A percentile compares a stretch with the other conserved stretches of the same genome.
Conservation (phyloP, 2,888 invertebrate species). For the Scotopteryx bipunctaria region DNA sequence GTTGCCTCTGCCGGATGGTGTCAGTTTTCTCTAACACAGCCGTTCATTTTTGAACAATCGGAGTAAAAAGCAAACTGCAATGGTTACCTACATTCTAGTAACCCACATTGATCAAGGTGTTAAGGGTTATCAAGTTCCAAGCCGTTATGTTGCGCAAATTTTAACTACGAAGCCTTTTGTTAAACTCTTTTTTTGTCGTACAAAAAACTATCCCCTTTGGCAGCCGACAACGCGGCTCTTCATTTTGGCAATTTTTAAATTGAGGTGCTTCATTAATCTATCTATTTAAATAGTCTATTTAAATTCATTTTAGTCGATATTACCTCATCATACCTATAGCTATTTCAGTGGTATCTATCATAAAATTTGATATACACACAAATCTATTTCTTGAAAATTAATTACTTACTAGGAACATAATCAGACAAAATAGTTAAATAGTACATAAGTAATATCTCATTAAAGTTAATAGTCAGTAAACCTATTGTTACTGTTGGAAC, state of each 20-base stretch:
- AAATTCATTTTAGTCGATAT: too few species aligned
- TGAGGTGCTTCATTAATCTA: too few species aligned
- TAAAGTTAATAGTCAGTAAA: conserved; percentile 42
- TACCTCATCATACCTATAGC: too few species aligned
- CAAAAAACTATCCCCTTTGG: conserved; percentile 59
- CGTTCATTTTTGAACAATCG: conserved; percentile 68
- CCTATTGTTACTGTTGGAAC: conserved; percentile 46
- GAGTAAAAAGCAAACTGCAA: conserved; percentile 63
- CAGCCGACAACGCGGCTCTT: conserved; percentile 42
- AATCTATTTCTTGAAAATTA: too few species aligned
- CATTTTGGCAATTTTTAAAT: conserved; percentile 35
- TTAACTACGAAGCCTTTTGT: conserved; percentile 62
- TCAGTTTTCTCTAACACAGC: conserved; percentile 62
- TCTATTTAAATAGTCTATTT: too few species aligned
- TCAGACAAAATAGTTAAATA: too few species aligned
- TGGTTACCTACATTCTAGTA: conserved; percentile 67
- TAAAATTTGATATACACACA: too few species aligned
- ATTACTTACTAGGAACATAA: background rate
- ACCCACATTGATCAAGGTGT: conserved; percentile 83
- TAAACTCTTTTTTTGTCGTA: conserved; percentile 59
- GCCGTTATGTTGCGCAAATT: conserved; percentile 65
- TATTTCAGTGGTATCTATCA: too few species aligned
- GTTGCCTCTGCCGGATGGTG: conserved; percentile 64
- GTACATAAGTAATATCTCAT: conserved; percentile 31
- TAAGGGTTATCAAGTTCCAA: conserved; percentile 75